A percentile compares a stretch with the other conserved stretches of the same genome.
phyloP scores from a whole-genome alignment of 2,797 vertebrate species.

The Siniperca obscura region DNA sequence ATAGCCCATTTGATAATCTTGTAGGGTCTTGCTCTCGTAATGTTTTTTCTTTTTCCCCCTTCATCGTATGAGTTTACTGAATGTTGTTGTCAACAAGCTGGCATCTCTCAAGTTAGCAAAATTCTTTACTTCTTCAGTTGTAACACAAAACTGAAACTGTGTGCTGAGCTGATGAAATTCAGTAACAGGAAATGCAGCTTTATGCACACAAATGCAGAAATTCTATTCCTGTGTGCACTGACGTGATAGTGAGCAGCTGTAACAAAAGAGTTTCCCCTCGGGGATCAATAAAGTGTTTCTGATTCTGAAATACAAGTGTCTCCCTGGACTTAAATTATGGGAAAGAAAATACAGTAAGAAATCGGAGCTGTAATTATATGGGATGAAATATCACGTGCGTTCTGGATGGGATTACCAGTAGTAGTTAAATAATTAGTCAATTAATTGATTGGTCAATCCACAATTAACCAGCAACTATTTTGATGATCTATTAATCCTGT shows the following conservation, averaged over 20 bases:
- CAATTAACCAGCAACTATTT: neutral
- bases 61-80: neutral
- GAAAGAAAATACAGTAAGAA: neutral
- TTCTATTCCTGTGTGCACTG: too few species aligned
- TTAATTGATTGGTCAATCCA: neutral
- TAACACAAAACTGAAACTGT: neutral
- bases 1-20: neutral
- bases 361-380: neutral
- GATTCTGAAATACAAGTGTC: neutral
- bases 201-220: neutral
- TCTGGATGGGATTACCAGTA: neutral
- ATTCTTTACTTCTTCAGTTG: neutral
- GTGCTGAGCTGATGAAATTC: constrained; percentile 6
- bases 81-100: constrained; percentile 11
- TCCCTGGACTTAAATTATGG: neutral
- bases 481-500: neutral
- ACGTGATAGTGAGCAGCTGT: too few species aligned
- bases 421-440: neutral
- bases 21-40: neutral
- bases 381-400: neutral
- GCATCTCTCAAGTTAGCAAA: neutral
- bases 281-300: too few species aligned
- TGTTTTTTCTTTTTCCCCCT: neutral
- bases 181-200: neutral
- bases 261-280: too few species aligned